Conservation (phyloP, 1,140 invertebrate genomes). For the Samia ricini region DNA sequence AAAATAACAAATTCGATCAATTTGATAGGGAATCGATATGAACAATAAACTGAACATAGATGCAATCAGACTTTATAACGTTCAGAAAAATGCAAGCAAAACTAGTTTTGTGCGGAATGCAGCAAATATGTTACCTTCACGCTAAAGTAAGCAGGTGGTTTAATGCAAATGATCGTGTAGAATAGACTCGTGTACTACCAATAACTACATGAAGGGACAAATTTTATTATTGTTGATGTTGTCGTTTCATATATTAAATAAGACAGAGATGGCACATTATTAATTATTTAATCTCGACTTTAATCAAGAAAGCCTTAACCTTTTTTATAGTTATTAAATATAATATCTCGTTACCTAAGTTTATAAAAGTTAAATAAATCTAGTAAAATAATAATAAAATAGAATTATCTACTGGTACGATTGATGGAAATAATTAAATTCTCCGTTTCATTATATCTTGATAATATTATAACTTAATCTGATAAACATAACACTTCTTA, state of each 20-base stretch:
- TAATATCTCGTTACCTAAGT: too few species aligned
- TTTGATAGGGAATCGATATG: not conserved
- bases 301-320: too few species aligned
- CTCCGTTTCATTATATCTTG: too few species aligned
- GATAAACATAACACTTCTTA: too few species aligned
- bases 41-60: not conserved
- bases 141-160: conserved; percentile 13
- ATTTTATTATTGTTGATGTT: conserved; percentile 16
- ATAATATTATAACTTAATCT: too few species aligned
- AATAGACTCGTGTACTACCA: conserved; percentile 1
- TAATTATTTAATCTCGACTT: not conserved
- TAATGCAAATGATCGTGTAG: conserved; percentile 13
- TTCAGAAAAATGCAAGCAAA: not conserved
- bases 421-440: too few species aligned
- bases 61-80: not conserved
- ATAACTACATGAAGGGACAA: conserved; percentile 3
- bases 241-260: not conserved
- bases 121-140: conserved; percentile 4
- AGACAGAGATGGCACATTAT: not conserved
- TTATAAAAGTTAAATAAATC: too few species aligned
- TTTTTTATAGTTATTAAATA: too few species aligned
- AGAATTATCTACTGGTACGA: too few species aligned
- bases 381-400: too few species aligned
- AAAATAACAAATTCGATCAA: not conserved
- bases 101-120: not conserved